phyloP scores from a whole-genome alignment of 2,888 invertebrate genomes.

The Cephus runcator region DNA sequence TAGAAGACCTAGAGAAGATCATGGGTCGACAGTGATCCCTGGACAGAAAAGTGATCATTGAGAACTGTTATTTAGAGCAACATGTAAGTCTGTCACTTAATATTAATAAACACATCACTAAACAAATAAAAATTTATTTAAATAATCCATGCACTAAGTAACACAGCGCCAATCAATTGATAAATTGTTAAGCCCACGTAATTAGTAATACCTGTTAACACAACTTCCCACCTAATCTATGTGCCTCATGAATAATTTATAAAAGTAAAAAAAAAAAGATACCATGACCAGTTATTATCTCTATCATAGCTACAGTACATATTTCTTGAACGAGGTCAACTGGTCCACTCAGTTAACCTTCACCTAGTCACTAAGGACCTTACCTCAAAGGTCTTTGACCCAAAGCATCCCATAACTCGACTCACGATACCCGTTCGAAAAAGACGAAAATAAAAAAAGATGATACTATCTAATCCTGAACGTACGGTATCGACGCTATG shows the following conservation, averaged over 20 bases:
- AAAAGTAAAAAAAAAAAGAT: background rate
- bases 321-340: background rate
- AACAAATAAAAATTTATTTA: background rate
- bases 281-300: background rate
- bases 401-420: background rate
- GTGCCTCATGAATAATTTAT: background rate
- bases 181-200: background rate
- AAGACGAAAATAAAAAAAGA: background rate
- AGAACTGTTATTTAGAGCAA: background rate
- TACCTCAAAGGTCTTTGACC: background rate
- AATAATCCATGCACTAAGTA: background rate
- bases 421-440: background rate
- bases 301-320: background rate
- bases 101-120: background rate
- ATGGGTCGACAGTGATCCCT: background rate
- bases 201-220: background rate
- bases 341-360: background rate
- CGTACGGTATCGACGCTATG: background rate
- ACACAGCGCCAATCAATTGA: background rate
- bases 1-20: background rate
- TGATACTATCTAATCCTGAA: background rate
- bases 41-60: background rate
- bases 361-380: background rate
- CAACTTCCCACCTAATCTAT: background rate
- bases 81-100: background rate